Conservation (phyloP, 2,888 invertebrate species). For the Hemaris fuciformis region DNA sequence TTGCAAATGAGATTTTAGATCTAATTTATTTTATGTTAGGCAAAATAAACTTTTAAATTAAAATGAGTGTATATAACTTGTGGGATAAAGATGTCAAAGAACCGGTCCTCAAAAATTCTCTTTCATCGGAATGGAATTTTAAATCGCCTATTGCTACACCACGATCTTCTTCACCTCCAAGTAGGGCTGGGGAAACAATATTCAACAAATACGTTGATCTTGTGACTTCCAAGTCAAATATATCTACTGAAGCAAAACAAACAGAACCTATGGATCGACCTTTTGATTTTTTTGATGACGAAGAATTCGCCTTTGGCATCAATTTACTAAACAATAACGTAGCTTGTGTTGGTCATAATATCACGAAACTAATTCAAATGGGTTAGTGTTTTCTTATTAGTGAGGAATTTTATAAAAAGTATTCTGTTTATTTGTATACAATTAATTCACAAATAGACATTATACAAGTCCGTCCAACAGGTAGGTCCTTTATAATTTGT, state of each 20-base stretch:
- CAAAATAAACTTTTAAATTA: constrained; percentile 16
- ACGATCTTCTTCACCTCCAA: constrained; percentile 46
- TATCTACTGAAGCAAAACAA: constrained; percentile 46
- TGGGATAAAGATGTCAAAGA: constrained; percentile 43
- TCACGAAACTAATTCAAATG: constrained; percentile 70
- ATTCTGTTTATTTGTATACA: too few relatives aligned
- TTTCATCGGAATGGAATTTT: constrained; percentile 46
- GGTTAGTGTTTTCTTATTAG: constrained; percentile 45
- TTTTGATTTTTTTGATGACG: constrained; percentile 71
- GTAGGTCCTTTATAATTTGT: too few relatives aligned
- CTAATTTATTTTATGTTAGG: neutral
- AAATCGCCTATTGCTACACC: constrained; percentile 43
- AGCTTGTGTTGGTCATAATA: constrained; percentile 71
- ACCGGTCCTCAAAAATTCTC: constrained; percentile 33
- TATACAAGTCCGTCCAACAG: too few relatives aligned
- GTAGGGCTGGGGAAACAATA: constrained; percentile 52
- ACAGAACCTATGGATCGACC: constrained; percentile 58
- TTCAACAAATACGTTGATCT: constrained; percentile 62
- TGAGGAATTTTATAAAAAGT: too few relatives aligned
- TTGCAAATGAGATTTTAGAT: neutral
- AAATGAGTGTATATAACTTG: constrained; percentile 34
- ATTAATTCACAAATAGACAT: too few relatives aligned
- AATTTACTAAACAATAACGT: constrained; percentile 72
- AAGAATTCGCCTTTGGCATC: constrained; percentile 71
- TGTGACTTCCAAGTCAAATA: constrained; percentile 59